phyloP scores from a whole-genome alignment of 1,140 invertebrate species.

The Aphelinus certus region DNA sequence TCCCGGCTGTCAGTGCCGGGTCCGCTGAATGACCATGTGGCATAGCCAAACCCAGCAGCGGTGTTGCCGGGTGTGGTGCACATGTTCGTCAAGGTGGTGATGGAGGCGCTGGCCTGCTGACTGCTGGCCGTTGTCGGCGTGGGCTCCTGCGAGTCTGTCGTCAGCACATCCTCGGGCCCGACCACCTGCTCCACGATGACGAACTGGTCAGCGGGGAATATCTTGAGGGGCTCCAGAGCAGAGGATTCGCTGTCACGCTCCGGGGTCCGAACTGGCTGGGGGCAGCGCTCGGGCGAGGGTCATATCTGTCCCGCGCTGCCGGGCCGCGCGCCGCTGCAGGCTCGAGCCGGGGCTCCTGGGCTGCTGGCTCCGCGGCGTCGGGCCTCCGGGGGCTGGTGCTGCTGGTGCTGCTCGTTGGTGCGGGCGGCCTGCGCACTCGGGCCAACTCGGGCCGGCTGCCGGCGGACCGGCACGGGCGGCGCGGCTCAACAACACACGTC shows the following conservation, averaged over 20 bases:
- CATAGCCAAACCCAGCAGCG: conserved; percentile 62
- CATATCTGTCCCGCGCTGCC: conserved; percentile 36
- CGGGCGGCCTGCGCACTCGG: not conserved
- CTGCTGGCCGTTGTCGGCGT: conserved; percentile 47
- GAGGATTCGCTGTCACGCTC: conserved; percentile 63
- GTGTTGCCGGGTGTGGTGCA: conserved; percentile 64
- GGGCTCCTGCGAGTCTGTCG: conserved; percentile 54
- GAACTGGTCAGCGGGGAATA: conserved; percentile 64
- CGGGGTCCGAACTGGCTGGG: conserved; percentile 52
- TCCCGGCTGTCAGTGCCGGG: conserved; percentile 59
- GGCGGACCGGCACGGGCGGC: too few relatives aligned
- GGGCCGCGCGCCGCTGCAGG: not conserved
- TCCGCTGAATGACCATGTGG: conserved; percentile 61
- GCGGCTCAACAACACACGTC: not conserved
- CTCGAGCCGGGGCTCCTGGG: not conserved
- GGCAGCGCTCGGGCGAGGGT: conserved; percentile 18
- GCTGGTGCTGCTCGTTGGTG: not conserved
- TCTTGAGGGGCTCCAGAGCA: conserved; percentile 62
- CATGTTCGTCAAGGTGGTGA: conserved; percentile 61
- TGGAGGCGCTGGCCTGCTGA: conserved; percentile 55
- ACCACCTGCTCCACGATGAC: conserved; percentile 62
- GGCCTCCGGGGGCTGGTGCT: not conserved
- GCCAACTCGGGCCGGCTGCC: not conserved
- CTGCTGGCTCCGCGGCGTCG: not conserved
- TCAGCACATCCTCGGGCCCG: conserved; percentile 61